phyloP scores from a whole-genome alignment of 2,113 vertebrate species.

The Otocyon megalotis region DNA sequence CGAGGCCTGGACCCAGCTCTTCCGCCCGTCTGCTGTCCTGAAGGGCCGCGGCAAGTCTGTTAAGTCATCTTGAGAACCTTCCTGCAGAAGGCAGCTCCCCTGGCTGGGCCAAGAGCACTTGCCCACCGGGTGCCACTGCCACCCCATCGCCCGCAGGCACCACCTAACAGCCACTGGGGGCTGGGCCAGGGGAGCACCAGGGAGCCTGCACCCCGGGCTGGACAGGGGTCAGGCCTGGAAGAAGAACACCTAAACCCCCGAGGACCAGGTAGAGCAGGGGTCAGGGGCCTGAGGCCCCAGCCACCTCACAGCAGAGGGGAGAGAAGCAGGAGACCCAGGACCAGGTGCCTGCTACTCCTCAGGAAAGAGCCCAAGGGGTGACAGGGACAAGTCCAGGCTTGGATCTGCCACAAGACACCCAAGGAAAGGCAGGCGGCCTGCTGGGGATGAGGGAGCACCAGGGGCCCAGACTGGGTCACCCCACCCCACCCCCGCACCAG shows the following conservation, averaged over 20 bases:
- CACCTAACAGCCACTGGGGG: background rate
- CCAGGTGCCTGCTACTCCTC: background rate
- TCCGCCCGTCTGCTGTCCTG: background rate
- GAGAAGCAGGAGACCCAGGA: background rate
- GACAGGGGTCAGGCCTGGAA: background rate
- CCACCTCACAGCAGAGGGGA: no score
- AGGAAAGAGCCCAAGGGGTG: background rate
- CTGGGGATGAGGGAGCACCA: fast-evolving
- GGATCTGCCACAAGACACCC: no score
- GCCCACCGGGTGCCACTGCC: background rate
- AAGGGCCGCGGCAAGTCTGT: background rate
- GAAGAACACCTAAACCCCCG: background rate
- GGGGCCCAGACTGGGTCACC: background rate
- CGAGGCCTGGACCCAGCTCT: background rate
- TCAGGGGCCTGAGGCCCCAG: background rate
- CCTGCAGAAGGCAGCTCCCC: background rate
- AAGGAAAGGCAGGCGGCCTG: background rate
- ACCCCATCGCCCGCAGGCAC: background rate
- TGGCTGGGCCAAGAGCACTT: background rate
- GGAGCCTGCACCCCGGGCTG: background rate
- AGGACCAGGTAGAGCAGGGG: fast-evolving
- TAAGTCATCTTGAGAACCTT: background rate
- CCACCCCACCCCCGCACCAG: fast-evolving
- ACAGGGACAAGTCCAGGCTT: background rate
- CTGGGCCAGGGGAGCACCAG: background rate